These are phyloP conservation scores for Apodemus sylvaticus DNA, from an alignment of 2,113 vertebrate species.

Conservation along the genomic window DNA sequence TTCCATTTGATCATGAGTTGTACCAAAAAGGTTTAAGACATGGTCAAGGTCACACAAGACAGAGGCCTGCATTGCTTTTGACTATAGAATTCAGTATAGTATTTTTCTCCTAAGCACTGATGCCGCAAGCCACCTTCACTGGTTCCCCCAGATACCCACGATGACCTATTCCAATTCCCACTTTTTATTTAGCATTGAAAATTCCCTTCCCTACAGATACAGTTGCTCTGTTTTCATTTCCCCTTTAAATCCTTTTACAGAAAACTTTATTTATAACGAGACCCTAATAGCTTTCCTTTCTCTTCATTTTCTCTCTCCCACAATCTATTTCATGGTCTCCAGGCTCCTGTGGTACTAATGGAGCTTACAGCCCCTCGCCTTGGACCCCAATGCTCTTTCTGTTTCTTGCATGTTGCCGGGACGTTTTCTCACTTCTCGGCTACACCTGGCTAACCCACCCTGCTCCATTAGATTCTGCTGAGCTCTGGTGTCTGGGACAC, in stretches of 20 bases:
- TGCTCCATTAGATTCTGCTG: not conserved
- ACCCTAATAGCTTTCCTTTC: not conserved
- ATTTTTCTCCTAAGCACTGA: not conserved
- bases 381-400: not conserved
- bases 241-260: conserved; percentile 4
- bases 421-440: not conserved
- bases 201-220: not conserved
- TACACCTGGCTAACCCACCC: not conserved
- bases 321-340: not conserved
- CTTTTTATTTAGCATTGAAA: not conserved
- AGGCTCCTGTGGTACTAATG: not conserved
- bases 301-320: not conserved
- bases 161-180: not conserved
- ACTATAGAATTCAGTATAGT: not conserved
- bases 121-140: fast-evolving
- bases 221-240: not conserved
- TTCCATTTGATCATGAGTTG: not conserved
- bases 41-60: not conserved
- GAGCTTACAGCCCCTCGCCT: fast-evolving
- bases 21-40: not conserved
- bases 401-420: not conserved
- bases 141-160: not conserved
- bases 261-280: not conserved
- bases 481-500: not conserved
- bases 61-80: not conserved